phyloP scores from a whole-genome alignment of 2,113 vertebrate genomes.

The Eupsittula cactorum region DNA sequence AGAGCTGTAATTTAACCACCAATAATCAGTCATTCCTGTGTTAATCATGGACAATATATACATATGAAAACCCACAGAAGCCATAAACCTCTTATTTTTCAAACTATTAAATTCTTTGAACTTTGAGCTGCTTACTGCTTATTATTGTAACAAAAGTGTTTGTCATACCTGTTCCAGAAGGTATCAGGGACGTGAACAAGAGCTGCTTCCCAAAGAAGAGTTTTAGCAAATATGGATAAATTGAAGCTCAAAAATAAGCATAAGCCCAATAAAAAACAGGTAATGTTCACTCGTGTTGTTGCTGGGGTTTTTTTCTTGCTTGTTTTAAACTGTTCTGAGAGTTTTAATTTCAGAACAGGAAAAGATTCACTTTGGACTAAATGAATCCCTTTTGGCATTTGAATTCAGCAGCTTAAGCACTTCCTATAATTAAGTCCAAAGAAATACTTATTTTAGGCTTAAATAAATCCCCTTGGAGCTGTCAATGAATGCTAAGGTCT shows the following conservation, averaged over 20 bases:
- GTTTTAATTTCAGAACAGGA: conserved; percentile 68
- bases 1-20: background rate
- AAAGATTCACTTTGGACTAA: conserved; percentile 55
- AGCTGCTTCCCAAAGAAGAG: background rate
- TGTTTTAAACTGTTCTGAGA: conserved; percentile 39
- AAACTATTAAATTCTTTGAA: background rate
- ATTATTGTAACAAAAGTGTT: background rate
- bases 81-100: background rate
- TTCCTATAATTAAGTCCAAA: conserved; percentile 64
- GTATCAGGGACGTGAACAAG: background rate
- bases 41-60: background rate
- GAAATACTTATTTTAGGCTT: conserved; percentile 67
- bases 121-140: background rate
- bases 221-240: background rate
- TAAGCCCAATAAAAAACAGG: background rate
- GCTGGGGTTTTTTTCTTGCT: background rate
- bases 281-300: background rate
- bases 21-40: background rate
- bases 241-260: background rate
- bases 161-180: background rate
- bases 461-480: conserved; percentile 71
- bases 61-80: background rate
- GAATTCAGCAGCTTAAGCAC: conserved; percentile 54
- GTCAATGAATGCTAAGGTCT: conserved; percentile 55
- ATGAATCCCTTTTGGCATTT: conserved; percentile 60